Evolutionary conservation across 2,113 vertebrate genomes (phyloP).

Genomic region (Caranx ignobilis): DNA sequence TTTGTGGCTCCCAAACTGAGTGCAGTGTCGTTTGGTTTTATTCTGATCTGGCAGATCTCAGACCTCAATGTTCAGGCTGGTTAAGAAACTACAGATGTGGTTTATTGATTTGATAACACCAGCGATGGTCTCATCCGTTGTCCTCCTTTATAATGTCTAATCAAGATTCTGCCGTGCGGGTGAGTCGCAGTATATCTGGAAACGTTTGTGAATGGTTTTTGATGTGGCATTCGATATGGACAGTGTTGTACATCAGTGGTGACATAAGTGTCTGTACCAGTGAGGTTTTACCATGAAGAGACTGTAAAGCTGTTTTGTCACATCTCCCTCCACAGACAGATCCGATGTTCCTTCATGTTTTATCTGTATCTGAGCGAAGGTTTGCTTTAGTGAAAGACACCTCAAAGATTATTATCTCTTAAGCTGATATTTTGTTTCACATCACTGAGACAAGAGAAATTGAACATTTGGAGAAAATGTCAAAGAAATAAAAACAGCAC

Average conservation of each 20-base stretch:
- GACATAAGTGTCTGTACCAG: neutral
- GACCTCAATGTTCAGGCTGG: neutral
- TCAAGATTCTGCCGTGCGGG: neutral
- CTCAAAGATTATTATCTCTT: no score
- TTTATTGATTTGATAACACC: neutral
- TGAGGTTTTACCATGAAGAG: neutral
- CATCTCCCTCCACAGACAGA: neutral
- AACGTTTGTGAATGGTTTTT: neutral
- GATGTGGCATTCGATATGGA: neutral
- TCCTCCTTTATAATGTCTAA: neutral
- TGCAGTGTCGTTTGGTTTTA: neutral
- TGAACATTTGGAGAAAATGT: no score
- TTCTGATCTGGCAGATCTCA: neutral
- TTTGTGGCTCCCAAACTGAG: neutral
- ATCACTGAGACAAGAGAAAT: no score
- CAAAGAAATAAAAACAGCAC: no score
- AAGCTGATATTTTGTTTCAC: no score
- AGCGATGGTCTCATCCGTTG: neutral
- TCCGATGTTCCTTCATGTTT: no score
- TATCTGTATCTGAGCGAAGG: no score
- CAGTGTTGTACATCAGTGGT: neutral
- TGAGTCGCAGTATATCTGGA: neutral
- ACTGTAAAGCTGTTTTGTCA: neutral
- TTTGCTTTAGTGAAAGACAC: no score
- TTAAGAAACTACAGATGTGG: neutral